A percentile compares a stretch with the other conserved stretches of the same genome.
Conservation (phyloP, 2,888 invertebrate genomes). For the Liposcelis brunnea region DNA sequence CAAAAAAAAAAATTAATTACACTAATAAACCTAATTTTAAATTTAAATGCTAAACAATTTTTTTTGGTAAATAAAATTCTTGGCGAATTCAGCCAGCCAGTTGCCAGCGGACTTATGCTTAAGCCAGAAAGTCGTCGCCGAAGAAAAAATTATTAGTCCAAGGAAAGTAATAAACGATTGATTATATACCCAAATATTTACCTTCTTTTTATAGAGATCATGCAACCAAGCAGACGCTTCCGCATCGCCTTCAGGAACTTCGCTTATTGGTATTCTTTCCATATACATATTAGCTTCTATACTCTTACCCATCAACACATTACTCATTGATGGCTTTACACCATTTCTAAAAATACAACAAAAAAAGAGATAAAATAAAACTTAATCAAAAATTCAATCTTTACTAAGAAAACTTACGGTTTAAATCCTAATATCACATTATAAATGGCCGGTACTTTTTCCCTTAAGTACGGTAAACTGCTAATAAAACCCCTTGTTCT, state of each 20-base stretch:
- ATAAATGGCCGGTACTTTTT: slow-evolving; percentile 65
- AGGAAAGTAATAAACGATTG: too few relatives aligned
- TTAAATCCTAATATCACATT: slow-evolving; percentile 51
- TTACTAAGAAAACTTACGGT: too few relatives aligned
- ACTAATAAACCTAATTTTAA: slow-evolving; percentile 7
- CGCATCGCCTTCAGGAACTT: slow-evolving; percentile 59
- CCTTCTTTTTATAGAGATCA: slow-evolving; percentile 64
- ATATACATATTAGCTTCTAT: slow-evolving; percentile 61
- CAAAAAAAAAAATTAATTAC: slow-evolving; percentile 11
- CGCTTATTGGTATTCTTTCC: slow-evolving; percentile 62
- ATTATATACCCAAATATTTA: too few relatives aligned
- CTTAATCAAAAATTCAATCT: not conserved
- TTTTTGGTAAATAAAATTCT: too few relatives aligned
- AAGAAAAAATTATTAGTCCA: too few relatives aligned
- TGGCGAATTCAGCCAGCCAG: too few relatives aligned
- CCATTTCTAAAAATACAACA: slow-evolving; percentile 16
- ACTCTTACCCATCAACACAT: slow-evolving; percentile 51
- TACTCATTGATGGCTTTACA: slow-evolving; percentile 57
- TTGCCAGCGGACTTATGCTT: too few relatives aligned
- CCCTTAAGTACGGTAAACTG: slow-evolving; percentile 64
- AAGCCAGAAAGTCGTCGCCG: too few relatives aligned
- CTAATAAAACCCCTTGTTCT: slow-evolving; percentile 86
- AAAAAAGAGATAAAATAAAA: not conserved
- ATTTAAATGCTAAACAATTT: slow-evolving; percentile 7
- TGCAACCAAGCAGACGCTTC: slow-evolving; percentile 67